These are phyloP conservation scores for Thereva nobilitata DNA, from an alignment of 2,888 invertebrate genomes.

Conservation along the genomic window DNA sequence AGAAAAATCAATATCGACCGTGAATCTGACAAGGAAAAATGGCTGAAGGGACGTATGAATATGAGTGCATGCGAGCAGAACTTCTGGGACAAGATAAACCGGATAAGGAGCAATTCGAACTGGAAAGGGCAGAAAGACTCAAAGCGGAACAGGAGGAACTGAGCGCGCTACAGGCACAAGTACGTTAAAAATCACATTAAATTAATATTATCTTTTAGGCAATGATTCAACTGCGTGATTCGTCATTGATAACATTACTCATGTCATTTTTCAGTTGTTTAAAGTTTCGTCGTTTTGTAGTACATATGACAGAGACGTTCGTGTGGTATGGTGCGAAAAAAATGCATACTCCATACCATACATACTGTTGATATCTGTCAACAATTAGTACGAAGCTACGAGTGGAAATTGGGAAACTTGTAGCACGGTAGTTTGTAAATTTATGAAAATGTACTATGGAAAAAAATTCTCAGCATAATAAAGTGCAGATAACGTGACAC, in stretches of 20 bases:
- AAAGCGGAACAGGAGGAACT: constrained; percentile 55
- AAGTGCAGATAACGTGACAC: too few relatives aligned
- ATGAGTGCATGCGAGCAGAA: constrained; percentile 79
- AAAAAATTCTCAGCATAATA: too few relatives aligned
- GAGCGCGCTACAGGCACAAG: constrained; percentile 58
- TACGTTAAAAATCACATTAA: neutral
- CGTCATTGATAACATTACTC: too few relatives aligned
- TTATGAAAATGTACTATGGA: too few relatives aligned
- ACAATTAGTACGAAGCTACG: too few relatives aligned
- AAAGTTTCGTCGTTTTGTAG: neutral
- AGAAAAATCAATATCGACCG: constrained; percentile 18
- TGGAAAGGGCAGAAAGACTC: constrained; percentile 59
- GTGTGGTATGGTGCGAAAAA: too few relatives aligned
- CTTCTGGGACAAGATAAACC: constrained; percentile 73
- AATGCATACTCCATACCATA: too few relatives aligned
- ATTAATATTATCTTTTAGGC: neutral
- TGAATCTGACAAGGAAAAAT: constrained; percentile 1
- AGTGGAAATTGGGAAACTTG: too few relatives aligned
- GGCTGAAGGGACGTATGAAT: constrained; percentile 68
- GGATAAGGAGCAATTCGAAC: constrained; percentile 68
- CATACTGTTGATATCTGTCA: too few relatives aligned
- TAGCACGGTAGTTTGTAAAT: too few relatives aligned
- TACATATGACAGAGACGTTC: neutral
- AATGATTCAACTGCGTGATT: neutral
- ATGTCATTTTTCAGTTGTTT: too few relatives aligned